A percentile compares a stretch with the other conserved stretches of the same genome.
Evolutionary conservation across 2,797 vertebrate genomes (phyloP).

Genomic region (Neosilurus mollespiculum): DNA sequence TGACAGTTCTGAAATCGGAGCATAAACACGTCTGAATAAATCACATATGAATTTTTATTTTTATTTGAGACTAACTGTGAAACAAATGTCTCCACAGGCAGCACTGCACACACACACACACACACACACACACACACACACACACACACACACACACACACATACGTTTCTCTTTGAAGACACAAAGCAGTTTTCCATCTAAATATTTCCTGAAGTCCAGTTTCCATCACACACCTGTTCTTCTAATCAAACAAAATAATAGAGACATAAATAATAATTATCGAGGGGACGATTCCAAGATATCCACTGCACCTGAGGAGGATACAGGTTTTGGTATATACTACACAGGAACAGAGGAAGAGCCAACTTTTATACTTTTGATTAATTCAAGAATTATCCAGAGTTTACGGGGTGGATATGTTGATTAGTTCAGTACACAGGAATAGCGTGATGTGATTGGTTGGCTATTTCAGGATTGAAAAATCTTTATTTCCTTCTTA

Average conservation of each 20-base stretch:
- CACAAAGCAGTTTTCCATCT: not conserved
- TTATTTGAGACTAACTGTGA: conserved; percentile 14
- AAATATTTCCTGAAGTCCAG: conserved; percentile 2
- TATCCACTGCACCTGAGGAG: too few species aligned
- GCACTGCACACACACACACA: not conserved
- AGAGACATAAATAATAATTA: too few species aligned
- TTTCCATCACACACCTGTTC: not conserved
- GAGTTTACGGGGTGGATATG: too few species aligned
- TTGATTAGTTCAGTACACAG: too few species aligned
- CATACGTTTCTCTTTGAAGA: conserved; percentile 7
- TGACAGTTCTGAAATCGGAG: not conserved
- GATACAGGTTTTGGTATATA: too few species aligned
- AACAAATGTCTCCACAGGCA: not conserved
- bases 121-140: conserved; percentile 10
- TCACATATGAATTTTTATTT: not conserved
- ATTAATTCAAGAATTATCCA: too few species aligned
- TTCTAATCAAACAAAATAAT: not conserved
- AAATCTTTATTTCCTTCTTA: too few species aligned
- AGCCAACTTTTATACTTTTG: too few species aligned
- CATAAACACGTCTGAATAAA: not conserved
- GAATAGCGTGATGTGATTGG: too few species aligned
- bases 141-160: not conserved
- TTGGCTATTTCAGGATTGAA: too few species aligned
- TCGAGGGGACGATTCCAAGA: too few species aligned
- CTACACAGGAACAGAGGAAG: too few species aligned